Evolutionary conservation across 2,888 invertebrate genomes (phyloP).

Genomic region (Brachyptera risi): DNA sequence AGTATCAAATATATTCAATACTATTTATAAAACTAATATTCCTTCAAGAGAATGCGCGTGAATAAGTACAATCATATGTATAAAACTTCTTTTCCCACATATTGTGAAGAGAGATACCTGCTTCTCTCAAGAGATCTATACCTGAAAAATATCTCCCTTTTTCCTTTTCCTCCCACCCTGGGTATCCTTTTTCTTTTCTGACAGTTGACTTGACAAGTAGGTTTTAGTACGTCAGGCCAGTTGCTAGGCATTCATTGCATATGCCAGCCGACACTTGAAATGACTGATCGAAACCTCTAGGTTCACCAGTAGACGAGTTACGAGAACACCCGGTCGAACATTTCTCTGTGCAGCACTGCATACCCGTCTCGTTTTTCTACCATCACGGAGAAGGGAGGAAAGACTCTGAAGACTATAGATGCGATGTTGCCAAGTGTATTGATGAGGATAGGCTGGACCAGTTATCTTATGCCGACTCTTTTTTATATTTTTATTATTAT

Average conservation of each 20-base stretch:
- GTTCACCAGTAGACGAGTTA: no score
- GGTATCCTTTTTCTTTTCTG: conserved; percentile 35
- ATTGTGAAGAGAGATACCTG: neutral
- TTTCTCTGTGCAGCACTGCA: no score
- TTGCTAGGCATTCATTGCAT: neutral
- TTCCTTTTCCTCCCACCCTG: conserved; percentile 36
- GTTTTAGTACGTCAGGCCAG: conserved; percentile 46
- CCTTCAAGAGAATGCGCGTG: no score
- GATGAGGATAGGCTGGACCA: conserved; percentile 1
- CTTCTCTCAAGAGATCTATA: conserved; percentile 1
- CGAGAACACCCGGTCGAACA: no score
- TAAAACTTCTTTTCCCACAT: no score
- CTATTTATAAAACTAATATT: no score
- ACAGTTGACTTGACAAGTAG: conserved; percentile 48
- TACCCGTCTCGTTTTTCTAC: neutral
- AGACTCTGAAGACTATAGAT: neutral
- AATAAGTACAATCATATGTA: no score
- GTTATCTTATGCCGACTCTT: conserved; percentile 4
- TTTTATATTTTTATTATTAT: no score
- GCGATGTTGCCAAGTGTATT: conserved; percentile 1
- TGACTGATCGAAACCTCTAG: no score
- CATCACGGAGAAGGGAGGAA: conserved; percentile 1
- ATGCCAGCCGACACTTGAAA: no score
- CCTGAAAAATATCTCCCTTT: conserved; percentile 34
- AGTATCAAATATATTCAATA: no score